phyloP scores from a whole-genome alignment of 1,140 invertebrate species.

The Bombyx mandarina region DNA sequence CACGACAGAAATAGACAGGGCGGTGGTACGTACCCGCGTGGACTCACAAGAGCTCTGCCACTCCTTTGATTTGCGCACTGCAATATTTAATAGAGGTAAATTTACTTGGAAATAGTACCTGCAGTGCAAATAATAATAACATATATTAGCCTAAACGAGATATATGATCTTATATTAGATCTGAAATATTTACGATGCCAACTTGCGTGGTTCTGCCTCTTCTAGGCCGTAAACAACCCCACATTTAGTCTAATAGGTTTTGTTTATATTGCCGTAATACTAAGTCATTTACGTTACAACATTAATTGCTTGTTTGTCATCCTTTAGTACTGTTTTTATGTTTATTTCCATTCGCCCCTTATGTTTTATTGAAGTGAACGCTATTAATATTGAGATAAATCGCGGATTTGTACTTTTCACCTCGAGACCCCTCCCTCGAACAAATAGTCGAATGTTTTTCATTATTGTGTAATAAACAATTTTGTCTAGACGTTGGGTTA shows the following conservation, averaged over 20 bases:
- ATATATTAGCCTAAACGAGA: no score
- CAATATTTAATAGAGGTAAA: no score
- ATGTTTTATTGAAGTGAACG: slow-evolving; percentile 19
- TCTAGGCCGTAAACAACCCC: neutral
- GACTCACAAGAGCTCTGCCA: no score
- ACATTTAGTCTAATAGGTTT: slow-evolving; percentile 3
- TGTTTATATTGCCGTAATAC: slow-evolving; percentile 7
- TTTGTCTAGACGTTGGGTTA: slow-evolving; percentile 21
- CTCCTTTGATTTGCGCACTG: no score
- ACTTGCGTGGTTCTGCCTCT: neutral
- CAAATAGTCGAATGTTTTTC: slow-evolving; percentile 1
- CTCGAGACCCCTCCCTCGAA: slow-evolving; percentile 5
- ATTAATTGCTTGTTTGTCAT: slow-evolving; percentile 20
- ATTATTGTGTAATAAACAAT: slow-evolving; percentile 20
- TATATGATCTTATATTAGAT: no score
- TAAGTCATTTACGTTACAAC: neutral
- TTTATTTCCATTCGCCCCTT: slow-evolving; percentile 11
- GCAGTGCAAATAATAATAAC: no score
- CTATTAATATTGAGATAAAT: slow-evolving; percentile 17
- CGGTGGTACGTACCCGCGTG: no score
- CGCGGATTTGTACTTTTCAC: slow-evolving; percentile 20
- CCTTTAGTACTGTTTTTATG: slow-evolving; percentile 10
- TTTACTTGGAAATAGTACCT: no score
- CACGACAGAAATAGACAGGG: no score
- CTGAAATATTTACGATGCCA: no score